phyloP scores from a whole-genome alignment of 2,888 invertebrate species.

The Zygothrica quintamaculata region DNA sequence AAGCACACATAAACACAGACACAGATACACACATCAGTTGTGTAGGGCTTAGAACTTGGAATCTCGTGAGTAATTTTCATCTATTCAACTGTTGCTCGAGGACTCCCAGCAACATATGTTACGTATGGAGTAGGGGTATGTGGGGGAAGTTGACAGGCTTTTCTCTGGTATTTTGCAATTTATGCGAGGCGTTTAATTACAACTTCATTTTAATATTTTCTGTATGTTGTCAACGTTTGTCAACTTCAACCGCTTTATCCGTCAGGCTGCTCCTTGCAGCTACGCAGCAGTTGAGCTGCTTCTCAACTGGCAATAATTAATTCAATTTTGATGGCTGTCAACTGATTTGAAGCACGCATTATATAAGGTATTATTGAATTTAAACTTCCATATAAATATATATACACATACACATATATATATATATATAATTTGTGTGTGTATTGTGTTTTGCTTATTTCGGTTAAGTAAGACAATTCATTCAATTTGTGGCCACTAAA shows the following conservation, averaged over 20 bases:
- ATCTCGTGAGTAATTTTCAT: conserved; percentile 70
- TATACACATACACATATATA: conserved; percentile 5
- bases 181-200: conserved; percentile 73
- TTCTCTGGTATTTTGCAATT: conserved; percentile 47
- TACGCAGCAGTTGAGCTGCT: conserved; percentile 40
- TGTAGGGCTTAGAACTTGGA: conserved; percentile 24
- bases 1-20: conserved; percentile 6
- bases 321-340: conserved; percentile 72
- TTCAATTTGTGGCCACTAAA: conserved; percentile 80
- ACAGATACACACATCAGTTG: conserved; percentile 26
- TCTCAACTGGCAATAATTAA: conserved; percentile 70
- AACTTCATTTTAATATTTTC: conserved; percentile 76
- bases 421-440: conserved; percentile 24
- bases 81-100: conserved; percentile 72
- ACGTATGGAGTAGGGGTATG: background rate
- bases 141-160: conserved; percentile 4
- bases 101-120: background rate
- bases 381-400: conserved; percentile 1
- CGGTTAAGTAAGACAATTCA: conserved; percentile 79
- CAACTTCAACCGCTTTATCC: conserved; percentile 34
- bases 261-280: conserved; percentile 26
- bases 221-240: conserved; percentile 52
- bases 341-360: conserved; percentile 69
- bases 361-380: background rate
- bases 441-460: conserved; percentile 67